Conservation (phyloP, 2,888 invertebrate genomes). For the Yponomeuta sedellus region DNA sequence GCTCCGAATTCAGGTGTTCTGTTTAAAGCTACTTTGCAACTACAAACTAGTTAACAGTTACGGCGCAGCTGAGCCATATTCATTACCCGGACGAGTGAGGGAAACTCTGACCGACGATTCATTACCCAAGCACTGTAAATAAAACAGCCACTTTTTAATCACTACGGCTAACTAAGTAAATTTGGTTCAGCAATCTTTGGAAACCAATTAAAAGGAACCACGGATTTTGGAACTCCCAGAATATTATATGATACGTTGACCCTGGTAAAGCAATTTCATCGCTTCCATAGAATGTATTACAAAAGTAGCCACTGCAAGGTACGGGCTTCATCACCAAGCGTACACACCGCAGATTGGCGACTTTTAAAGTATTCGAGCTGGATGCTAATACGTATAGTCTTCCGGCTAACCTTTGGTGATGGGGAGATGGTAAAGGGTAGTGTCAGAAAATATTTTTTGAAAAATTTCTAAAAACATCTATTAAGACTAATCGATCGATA, state of each 20-base stretch:
- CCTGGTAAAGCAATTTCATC: neutral
- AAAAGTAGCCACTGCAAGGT: no score
- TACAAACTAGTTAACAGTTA: constrained; percentile 60
- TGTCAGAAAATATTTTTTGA: no score
- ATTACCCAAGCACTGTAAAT: neutral
- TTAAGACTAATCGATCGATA: no score
- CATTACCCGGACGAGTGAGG: constrained; percentile 24
- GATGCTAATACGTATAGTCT: no score
- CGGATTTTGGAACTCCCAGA: neutral
- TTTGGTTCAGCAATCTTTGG: neutral
- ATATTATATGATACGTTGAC: neutral
- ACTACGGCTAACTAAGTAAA: neutral
- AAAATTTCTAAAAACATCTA: no score
- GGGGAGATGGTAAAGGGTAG: no score
- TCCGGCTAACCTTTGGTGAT: no score
- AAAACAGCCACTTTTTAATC: neutral
- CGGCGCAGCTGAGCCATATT: constrained; percentile 41
- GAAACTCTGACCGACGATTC: constrained; percentile 3
- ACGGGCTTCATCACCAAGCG: neutral
- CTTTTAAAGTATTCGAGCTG: no score
- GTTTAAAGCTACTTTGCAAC: constrained; percentile 57
- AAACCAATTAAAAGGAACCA: neutral
- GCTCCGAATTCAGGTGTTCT: constrained; percentile 51
- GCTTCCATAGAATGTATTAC: neutral
- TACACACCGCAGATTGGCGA: no score